These are phyloP conservation scores for Monopterus albus DNA, from an alignment of 2,113 vertebrate species.

Conservation along the genomic window DNA sequence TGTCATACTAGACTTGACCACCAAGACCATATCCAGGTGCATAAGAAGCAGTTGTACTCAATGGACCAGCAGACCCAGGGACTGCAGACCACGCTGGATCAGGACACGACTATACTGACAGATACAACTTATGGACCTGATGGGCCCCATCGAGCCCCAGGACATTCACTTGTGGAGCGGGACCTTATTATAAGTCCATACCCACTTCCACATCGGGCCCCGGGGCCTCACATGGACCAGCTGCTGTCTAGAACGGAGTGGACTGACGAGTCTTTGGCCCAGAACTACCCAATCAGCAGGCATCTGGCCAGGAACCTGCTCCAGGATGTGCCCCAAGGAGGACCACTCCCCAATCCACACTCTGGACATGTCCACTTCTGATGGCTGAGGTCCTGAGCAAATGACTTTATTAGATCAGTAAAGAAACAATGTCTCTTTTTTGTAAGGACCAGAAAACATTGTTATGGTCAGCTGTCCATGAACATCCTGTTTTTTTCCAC, in stretches of 20 bases:
- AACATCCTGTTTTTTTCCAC: too few species aligned
- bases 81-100: constrained; percentile 29
- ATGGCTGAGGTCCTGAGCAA: too few species aligned
- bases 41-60: constrained; percentile 52
- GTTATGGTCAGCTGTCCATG: too few species aligned
- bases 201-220: constrained; percentile 21
- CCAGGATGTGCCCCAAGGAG: constrained; percentile 17
- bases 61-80: constrained; percentile 46
- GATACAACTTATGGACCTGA: constrained; percentile 27
- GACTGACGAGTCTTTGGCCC: constrained; percentile 32
- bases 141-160: constrained; percentile 7
- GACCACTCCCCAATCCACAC: background rate
- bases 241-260: constrained; percentile 50
- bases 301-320: constrained; percentile 38
- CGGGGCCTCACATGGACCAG: constrained; percentile 56
- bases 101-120: too few species aligned
- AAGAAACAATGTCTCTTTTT: too few species aligned
- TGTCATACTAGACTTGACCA: constrained; percentile 30
- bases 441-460: too few species aligned
- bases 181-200: constrained; percentile 32
- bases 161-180: constrained; percentile 30
- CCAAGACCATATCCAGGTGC: constrained; percentile 24
- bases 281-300: constrained; percentile 43
- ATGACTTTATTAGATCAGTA: too few species aligned
- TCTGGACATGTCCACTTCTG: constrained; percentile 56